A percentile compares a stretch with the other conserved stretches of the same genome.
These are phyloP conservation scores for Caenorhabditis panamensis DNA, from an alignment of 2,888 invertebrate species.

Conservation along the genomic window DNA sequence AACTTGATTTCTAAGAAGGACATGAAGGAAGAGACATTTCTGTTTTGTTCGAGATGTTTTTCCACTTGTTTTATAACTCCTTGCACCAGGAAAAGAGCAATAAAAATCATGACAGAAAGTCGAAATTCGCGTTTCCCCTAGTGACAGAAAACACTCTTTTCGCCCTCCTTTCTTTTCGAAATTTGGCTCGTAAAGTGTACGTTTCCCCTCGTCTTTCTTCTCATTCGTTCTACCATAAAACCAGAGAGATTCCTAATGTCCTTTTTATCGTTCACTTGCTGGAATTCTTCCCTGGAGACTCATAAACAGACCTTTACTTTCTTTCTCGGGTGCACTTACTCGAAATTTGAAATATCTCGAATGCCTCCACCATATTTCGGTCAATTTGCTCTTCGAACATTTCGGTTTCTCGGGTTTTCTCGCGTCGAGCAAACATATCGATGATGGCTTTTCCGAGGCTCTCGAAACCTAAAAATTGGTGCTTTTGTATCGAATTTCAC, in stretches of 20 bases:
- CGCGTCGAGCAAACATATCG: constrained; percentile 44
- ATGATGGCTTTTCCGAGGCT: constrained; percentile 22
- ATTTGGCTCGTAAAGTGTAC: constrained; percentile 42
- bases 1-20: too few relatives aligned
- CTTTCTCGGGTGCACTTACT: constrained; percentile 1
- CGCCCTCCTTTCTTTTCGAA: constrained; percentile 14
- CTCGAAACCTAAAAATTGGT: constrained; percentile 47
- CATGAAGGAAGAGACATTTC: too few relatives aligned
- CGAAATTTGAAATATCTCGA: constrained; percentile 7
- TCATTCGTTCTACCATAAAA: constrained; percentile 27
- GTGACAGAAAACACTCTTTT: constrained; percentile 35
- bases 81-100: background rate
- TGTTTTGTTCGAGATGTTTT: too few relatives aligned
- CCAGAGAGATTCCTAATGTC: constrained; percentile 31
- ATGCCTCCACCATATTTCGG: background rate
- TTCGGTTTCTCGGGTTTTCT: constrained; percentile 17
- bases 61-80: too few relatives aligned
- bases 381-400: constrained; percentile 28
- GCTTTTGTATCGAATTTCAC: constrained; percentile 54
- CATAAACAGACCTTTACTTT: constrained; percentile 36
- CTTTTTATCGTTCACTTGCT: constrained; percentile 42
- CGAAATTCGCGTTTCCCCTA: constrained; percentile 18
- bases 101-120: background rate
- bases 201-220: constrained; percentile 11
- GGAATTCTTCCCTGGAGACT: constrained; percentile 48